Conservation (phyloP, 2,888 invertebrate species). For the Kuschelorhynchus macadamiae region DNA sequence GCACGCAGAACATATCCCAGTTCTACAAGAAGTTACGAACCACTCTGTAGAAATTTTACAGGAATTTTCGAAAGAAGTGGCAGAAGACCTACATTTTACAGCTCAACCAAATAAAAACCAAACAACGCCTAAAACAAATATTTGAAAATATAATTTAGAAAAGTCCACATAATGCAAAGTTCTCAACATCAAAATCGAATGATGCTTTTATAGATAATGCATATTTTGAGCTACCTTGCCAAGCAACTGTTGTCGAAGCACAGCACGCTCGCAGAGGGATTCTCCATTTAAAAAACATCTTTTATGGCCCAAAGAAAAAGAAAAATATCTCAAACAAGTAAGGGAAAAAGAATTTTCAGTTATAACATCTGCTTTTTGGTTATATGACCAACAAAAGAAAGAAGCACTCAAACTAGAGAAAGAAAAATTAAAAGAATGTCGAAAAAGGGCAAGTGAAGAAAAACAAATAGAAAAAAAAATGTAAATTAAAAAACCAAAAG, state of each 20-base stretch:
- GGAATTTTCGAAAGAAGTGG: no score
- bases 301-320: slow-evolving; percentile 31
- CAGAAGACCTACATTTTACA: no score
- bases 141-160: no score
- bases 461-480: slow-evolving; percentile 16
- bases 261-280: slow-evolving; percentile 4
- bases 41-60: no score
- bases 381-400: slow-evolving; percentile 21
- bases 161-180: no score
- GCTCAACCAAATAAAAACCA: no score
- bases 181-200: no score
- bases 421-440: slow-evolving; percentile 25
- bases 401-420: slow-evolving; percentile 22
- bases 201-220: no score
- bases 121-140: no score
- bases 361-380: slow-evolving; percentile 28
- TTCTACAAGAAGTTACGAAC: no score
- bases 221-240: slow-evolving; percentile 7
- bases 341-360: slow-evolving; percentile 1
- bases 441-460: slow-evolving; percentile 7
- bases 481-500: slow-evolving; percentile 22
- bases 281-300: slow-evolving; percentile 28
- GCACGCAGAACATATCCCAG: no score
- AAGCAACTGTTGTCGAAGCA: slow-evolving; percentile 19
- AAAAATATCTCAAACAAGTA: background rate